A percentile compares a stretch with the other conserved stretches of the same genome.
These are phyloP conservation scores for Salminus brasiliensis DNA, from an alignment of 2,113 vertebrate species.

Conservation along the genomic window DNA sequence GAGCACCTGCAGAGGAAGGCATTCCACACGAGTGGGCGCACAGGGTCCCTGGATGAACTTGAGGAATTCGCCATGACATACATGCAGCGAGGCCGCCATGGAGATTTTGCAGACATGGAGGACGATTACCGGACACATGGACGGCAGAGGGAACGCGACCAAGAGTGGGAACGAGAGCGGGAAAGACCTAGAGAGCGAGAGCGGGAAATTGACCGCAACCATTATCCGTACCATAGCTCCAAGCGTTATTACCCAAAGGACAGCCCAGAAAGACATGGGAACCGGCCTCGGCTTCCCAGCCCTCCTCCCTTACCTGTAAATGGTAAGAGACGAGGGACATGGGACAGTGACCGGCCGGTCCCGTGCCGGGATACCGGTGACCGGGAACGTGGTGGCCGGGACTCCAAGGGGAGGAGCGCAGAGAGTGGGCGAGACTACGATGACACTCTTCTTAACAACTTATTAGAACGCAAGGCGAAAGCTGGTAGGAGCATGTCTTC, in stretches of 20 bases:
- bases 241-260: conserved; percentile 33
- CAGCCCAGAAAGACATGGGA: conserved; percentile 72
- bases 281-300: conserved; percentile 75
- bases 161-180: conserved; percentile 60
- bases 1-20: conserved; percentile 91
- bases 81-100: conserved; percentile 68
- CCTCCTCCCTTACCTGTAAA: conserved; percentile 79
- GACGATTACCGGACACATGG: conserved; percentile 66
- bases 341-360: conserved; percentile 70
- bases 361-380: conserved; percentile 37
- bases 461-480: conserved; percentile 84
- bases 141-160: conserved; percentile 63
- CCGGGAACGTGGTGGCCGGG: conserved; percentile 54
- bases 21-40: conserved; percentile 80
- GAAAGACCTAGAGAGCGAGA: conserved; percentile 69
- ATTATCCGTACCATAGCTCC: conserved; percentile 27
- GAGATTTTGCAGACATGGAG: conserved; percentile 66
- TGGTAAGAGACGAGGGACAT: conserved; percentile 77
- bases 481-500: conserved; percentile 51
- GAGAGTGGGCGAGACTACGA: conserved; percentile 81
- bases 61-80: conserved; percentile 88
- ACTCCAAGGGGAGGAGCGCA: conserved; percentile 66
- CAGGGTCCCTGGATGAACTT: conserved; percentile 90
- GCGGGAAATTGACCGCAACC: conserved; percentile 41
- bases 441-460: conserved; percentile 80